Conservation (phyloP, 2,888 invertebrate genomes). For the Dynastes hyllus region DNA sequence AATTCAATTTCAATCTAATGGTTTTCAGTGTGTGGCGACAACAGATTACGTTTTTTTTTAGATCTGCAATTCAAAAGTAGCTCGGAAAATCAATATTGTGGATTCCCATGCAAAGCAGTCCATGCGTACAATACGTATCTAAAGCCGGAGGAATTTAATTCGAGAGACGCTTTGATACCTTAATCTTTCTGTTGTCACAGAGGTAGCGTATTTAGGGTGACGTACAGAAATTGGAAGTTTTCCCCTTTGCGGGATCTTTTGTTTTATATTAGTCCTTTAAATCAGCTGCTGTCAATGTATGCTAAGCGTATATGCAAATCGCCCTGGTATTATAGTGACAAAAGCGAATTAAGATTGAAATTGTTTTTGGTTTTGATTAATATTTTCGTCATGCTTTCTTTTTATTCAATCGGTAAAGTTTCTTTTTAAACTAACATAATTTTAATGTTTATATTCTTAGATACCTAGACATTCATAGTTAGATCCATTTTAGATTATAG, state of each 20-base stretch:
- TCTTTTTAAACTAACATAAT: no score
- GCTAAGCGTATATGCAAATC: neutral
- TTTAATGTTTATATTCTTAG: no score
- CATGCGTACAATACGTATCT: conserved; percentile 17
- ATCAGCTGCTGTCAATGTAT: neutral
- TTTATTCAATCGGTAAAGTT: no score
- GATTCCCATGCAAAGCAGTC: conserved; percentile 16
- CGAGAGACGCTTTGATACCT: conserved; percentile 34
- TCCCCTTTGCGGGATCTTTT: neutral
- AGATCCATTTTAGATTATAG: no score
- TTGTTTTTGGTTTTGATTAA: no score
- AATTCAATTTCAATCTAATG: no score
- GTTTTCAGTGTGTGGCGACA: no score
- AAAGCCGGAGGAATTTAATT: conserved; percentile 16
- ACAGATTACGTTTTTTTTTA: neutral
- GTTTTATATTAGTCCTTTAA: conserved; percentile 1
- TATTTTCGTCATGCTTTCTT: no score
- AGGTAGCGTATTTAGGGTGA: conserved; percentile 11
- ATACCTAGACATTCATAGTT: no score
- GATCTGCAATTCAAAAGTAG: conserved; percentile 19
- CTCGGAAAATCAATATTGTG: conserved; percentile 24
- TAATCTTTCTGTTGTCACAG: conserved; percentile 39
- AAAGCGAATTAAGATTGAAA: neutral
- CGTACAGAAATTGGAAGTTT: conserved; percentile 33
- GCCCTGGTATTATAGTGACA: neutral